Evolutionary conservation across 1,140 invertebrate species (phyloP), one percentile per base, ranked within the genome.

Genomic region (Pseudachorutes palmiensis): DNA sequence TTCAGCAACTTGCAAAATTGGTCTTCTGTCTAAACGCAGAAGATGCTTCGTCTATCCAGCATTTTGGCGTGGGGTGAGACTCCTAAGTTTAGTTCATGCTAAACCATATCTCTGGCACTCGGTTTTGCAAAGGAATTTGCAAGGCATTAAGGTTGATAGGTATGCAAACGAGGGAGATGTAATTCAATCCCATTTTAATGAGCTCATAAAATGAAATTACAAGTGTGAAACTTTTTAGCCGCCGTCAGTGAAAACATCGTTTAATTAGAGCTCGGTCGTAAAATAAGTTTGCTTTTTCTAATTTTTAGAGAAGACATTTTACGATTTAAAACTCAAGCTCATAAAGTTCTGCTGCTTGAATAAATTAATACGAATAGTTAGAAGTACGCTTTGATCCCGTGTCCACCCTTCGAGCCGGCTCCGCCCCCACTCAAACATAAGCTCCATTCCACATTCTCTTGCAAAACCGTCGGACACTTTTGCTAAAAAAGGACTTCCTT

Each of bases 111-210:
- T n/a, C 5, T 24, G 12, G 12, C 51, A 55, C 5, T 24, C 19
- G 19, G 5, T 41, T 41, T 55, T 5, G 12, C 51, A 16, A 9
- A 55, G 51, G 51, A 55, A 55, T 55, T 55, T 55, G 51, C 12
- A 26, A 19, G 36, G 36, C 9, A 12, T 45, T 45, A 19, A 26
- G 5, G 14, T 55, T 55, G 24, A 55, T 55, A 24, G 51, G 51
- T 55, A 55, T 55, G 51, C 51, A 55, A 55, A 55, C 51, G 12
- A 55, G 51, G 51, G 24, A 55, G 51, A 55, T 55, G 51, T 55
- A 55, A 55, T 55, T 55, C 51, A 55, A 55, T 55, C 51, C 51
- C 24, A 22, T 12, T 55, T 55, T 55, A 55, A 55, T 55, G 51
- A 55, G 12, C 14, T 19, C 51, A 55, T 55, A 55, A 55, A 55